Evolutionary conservation across 1,140 invertebrate species (phyloP), one percentile per base, ranked within the genome.

Genomic region (Zophobas morio): DNA sequence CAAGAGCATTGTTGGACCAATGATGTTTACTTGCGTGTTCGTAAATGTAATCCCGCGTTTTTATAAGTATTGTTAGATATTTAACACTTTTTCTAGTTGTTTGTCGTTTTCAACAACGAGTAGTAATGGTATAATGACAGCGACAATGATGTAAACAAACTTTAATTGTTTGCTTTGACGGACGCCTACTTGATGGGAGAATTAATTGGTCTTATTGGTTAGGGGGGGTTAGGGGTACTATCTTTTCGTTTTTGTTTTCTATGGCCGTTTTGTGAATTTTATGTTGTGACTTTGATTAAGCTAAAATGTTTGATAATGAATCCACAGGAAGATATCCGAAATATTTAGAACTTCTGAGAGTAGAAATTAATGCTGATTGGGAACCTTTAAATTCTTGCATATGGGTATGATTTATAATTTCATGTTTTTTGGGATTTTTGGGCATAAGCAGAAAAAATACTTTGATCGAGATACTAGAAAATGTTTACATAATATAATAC

Each of bases 311-410:
- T 8, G 32, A n/a, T 33, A 6, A 42, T 2, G 32, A 20, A 20
- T 1, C 20, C 33, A 39, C 3, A 40, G 32, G 32, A 33, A 42
- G 20, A 33, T 32, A 42, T 42, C 60, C 4, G 42, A 66, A 66
- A 32, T 66, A 66, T 66, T 66, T 66, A 46, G 78, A 80, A 70
- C 57, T 78, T 6, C 78, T 84, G 75, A 77, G 33, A 33, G 66
- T 33, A 1, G 79, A 84, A 74, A 70, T 84, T 49, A 75, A 82
- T 74, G 49, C 73, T 3, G 83, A 84, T 79, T 84, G 83, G 83
- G 72, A 80, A n/a, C 42, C 47, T 6, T 32, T 84, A 6, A 81
- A 84, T 79, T 20, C n/a, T 6, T 66, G 53, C 49, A 84, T 84
- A 53, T 84, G 83, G 83, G 82, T 84, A 82, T 76, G 79, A 20